Conservation (phyloP, 2,888 invertebrate genomes). For the Lacanobia wlatinum region DNA sequence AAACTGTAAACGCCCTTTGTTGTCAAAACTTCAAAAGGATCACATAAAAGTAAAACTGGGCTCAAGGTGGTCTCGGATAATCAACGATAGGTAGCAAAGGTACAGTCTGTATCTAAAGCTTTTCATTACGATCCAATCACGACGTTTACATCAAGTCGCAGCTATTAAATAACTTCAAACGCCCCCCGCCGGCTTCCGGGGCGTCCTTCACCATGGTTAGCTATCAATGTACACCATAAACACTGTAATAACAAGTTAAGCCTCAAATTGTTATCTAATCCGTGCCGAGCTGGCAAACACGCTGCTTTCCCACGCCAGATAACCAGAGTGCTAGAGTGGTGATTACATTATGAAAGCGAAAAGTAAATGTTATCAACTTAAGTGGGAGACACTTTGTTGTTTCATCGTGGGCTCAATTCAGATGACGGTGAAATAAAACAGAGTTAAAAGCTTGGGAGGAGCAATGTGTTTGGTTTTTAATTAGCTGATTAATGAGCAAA, state of each 20-base stretch:
- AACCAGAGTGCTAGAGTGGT: slow-evolving; percentile 73
- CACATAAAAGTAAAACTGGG: slow-evolving; percentile 15
- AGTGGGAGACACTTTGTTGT: slow-evolving; percentile 57
- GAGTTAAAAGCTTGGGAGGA: slow-evolving; percentile 23
- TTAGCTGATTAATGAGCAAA: neutral
- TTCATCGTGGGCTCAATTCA: neutral
- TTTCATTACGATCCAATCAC: neutral
- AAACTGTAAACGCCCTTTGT: slow-evolving; percentile 22
- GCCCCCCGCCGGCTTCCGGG: slow-evolving; percentile 40
- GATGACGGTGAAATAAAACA: slow-evolving; percentile 30
- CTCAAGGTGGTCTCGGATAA: slow-evolving; percentile 21
- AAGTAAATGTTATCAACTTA: slow-evolving; percentile 64
- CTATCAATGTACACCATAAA: slow-evolving; percentile 53
- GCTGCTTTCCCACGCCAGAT: slow-evolving; percentile 80
- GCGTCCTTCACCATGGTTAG: slow-evolving; percentile 24
- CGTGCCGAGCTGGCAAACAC: slow-evolving; percentile 64
- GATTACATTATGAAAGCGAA: slow-evolving; percentile 69
- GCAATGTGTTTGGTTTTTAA: slow-evolving; percentile 22
- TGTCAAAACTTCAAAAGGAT: slow-evolving; percentile 48
- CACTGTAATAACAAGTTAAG: slow-evolving; percentile 55
- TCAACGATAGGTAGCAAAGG: neutral
- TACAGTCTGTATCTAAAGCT: neutral
- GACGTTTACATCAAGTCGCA: neutral
- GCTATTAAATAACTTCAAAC: slow-evolving; percentile 38
- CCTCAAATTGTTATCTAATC: slow-evolving; percentile 75